Base-by-base conservation (phyloP, 2,113 vertebrate genomes). In the Vanacampus margaritifer region DNA sequence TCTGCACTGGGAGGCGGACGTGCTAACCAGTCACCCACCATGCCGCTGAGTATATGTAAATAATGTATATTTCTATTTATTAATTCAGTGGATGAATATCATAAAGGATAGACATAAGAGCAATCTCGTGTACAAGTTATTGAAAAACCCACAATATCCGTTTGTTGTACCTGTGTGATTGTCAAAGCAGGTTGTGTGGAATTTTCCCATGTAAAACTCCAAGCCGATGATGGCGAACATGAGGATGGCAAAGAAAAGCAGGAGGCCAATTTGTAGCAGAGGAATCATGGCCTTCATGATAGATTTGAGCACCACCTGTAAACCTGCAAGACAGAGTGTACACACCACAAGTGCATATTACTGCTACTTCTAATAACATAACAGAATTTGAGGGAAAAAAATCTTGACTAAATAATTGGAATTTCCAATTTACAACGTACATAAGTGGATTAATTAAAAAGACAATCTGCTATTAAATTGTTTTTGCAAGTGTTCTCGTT, bases 231-330 rank as follows among this genome's bases (percentile, higher is more conserved):
- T 97, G 87, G 95, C 95, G 68, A 97, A 97, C 93, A 97, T 96
- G 89, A 97, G 95, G 86, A 97, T 97, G 75, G 95, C 95, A 67
- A 96, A 96, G 89, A 97, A 97, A 67, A 97, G 93, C 79, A 97
- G 92, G 84, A 97, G 91, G 81, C 95, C 95, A 28, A 97, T 97
- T 89, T 97, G 95, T 78, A 97, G 94, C 87, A 97, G 89, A 39
- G 95, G 95, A 71, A 97, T 95, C 95, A 97, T 97, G 74, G 95
- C 95, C 90, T 97, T 97, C 95, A 97, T 97, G 89, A 97, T 97
- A 46, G 95, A 97, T 85, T 97, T 97, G 74, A 97, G 92, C 83
- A 97, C 95, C 75, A 97, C 95, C 93, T 97, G 95, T 90, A 97
- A 91, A 92, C 95, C 95, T 97, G 82, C 58, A 85, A 58, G 50